Base-by-base conservation (phyloP, 2,888 invertebrate genomes). In the Acanthosepion lycidas region DNA sequence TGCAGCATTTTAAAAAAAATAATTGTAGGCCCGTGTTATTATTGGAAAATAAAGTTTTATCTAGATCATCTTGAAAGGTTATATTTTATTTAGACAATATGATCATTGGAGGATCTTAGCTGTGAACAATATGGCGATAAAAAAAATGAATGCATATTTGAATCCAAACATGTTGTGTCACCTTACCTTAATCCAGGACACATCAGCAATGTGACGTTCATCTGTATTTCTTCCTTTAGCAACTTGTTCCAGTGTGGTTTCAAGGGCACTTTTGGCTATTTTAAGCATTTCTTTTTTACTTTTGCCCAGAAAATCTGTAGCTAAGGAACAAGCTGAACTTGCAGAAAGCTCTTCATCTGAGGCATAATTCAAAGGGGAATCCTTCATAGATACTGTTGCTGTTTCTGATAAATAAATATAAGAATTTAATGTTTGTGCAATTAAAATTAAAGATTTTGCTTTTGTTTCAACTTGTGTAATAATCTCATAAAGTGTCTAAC, bases 151-250 rank as follows among this genome's bases (percentile, higher is more conserved):
- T 55, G 55, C 55, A 15, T 33, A 9, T 48, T 28, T 33, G 23
- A 93, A 55, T 42, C 23, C 20, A 93, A 49, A 33, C 12, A 26
- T 93, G 33, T 33, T 12, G 20, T 28, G 33, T 33, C n/a, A 53
- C 5, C 95, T 91, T 94, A 97, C 97, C 97, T 97, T 97, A 53
- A 96, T 96, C 97, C 97, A 97, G 94, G 96, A 95, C 94, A 97
- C 96, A 95, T 97, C 97, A 53, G 97, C 97, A 91, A 97, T 97
- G 48, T 96, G 96, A n/a, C 78, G 78, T 78, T 78, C 78, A 78
- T 78, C 78, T 78, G 78, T 78, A 78, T 78, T 78, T 33, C 78
- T 78, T 78, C n/a, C n/a, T 15, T 12, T 78, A 6, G 78, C 78
- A 15, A 78, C 78, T 78, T 78, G 78, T 33, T 78, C 78, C 78